Evolutionary conservation across 2,113 vertebrate genomes (phyloP), one percentile per base, ranked within the genome.

Genomic region (Sander lucioperca): DNA sequence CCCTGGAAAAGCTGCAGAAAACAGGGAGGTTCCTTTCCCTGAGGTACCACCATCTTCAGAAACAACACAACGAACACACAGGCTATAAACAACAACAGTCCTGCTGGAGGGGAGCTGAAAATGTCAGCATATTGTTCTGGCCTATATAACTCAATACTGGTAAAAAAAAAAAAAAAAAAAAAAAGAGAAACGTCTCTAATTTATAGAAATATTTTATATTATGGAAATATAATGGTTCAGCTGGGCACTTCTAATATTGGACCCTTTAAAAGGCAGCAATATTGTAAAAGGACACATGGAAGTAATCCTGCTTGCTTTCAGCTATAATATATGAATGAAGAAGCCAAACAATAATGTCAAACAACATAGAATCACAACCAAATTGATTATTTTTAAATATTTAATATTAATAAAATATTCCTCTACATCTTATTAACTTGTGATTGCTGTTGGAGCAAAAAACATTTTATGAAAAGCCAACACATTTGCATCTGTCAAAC

Each of bases 1-100:
- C 96, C 96, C 69, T 94, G 91, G 89, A 96, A 96, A 23, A 96
- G 94, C 89, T 95, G 96, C 78, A 96, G 93, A 87, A 96, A 96
- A 77, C 94, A 95, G 1, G 95, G 90, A 0, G 95, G 94, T 36
- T 96, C 96, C 64, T 92, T 75, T 16, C 95, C 96, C 91, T 96
- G 94, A 74, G 72, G 76, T 9, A 95, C 88, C 36, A 92, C 85
- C 84, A 96, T 92, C 95, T 96, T 47, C 59, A 84, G 19, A 64
- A 36, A 81, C 33, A 86, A 74, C 12, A 78, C 5, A 63, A 64
- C 0, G 27, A n/a, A 39, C 12, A 23, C 10, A 66, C n/a, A 66
- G 15, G 2, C 27, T 16, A 18, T 61, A 54, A 77, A 71, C 33
- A 81, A 21, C 30, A 59, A 21, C 15, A 71, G 2, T n/a, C 0